phyloP scores from a whole-genome alignment of 37 sponge, comb jelly and placozoan species.

The Dysidea cf. avara region DNA sequence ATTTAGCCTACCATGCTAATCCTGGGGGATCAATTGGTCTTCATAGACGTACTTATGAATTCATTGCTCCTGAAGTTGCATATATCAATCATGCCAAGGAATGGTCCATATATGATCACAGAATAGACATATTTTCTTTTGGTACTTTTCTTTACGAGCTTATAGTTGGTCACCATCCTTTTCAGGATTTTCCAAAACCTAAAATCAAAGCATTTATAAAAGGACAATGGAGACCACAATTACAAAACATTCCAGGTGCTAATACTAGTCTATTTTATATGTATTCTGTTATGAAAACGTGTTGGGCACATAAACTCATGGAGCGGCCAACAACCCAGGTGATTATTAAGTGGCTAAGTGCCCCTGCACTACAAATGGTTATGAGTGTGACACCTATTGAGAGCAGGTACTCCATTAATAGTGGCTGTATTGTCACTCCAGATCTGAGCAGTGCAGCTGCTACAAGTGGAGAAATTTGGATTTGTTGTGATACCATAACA shows the following conservation, averaged over 20 bases:
- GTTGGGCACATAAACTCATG: constrained; percentile 15
- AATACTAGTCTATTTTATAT: neutral
- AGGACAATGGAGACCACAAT: constrained; percentile 3
- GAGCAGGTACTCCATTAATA: constrained; percentile 6
- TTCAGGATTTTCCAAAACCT: neutral
- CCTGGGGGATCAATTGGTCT: constrained; percentile 26
- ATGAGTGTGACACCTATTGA: constrained; percentile 2
- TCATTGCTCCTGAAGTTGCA: constrained; percentile 35
- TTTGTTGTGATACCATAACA: constrained; percentile 55
- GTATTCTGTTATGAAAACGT: constrained; percentile 14
- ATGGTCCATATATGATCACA: constrained; percentile 5
- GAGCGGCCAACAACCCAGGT: constrained; percentile 2
- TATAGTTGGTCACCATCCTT: constrained; percentile 9
- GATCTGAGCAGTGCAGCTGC: constrained; percentile 22
- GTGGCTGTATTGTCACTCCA: constrained; percentile 38
- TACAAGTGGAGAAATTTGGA: constrained; percentile 54
- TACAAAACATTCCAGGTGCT: neutral
- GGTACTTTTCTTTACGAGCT: constrained; percentile 18
- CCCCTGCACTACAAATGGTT: neutral
- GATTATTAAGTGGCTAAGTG: neutral
- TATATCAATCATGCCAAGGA: neutral
- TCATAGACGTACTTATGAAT: constrained; percentile 23
- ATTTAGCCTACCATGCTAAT: constrained; percentile 3
- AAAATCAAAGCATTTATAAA: neutral
- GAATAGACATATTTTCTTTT: constrained; percentile 23